A percentile compares a stretch with the other conserved stretches of the same genome.
Conservation (phyloP, 1,140 invertebrate genomes). For the Probaryconus sp. region DNA sequence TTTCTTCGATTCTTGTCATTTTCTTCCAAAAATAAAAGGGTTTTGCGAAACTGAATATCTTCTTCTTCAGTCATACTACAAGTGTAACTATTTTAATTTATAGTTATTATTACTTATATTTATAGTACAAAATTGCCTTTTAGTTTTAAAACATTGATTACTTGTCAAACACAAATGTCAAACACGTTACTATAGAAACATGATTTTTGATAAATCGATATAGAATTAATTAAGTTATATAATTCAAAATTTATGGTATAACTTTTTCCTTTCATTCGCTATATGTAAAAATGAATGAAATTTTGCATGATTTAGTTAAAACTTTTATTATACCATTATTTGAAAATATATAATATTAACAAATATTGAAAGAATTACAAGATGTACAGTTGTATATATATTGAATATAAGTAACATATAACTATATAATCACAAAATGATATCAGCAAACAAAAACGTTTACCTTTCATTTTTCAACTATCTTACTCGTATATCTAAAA, state of each 20-base stretch:
- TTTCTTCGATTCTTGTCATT: conserved; percentile 72
- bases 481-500: too few species aligned
- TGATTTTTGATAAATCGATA: conserved; percentile 17
- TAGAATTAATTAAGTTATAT: too few species aligned
- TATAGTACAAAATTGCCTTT: neutral
- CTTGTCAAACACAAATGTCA: conserved; percentile 8
- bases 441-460: too few species aligned
- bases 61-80: conserved; percentile 58
- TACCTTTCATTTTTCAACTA: too few species aligned
- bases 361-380: conserved; percentile 10
- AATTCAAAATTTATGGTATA: too few species aligned
- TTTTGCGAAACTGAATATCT: conserved; percentile 63
- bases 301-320: conserved; percentile 5
- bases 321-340: conserved; percentile 21
- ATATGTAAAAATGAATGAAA: conserved; percentile 4
- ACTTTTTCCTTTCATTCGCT: too few species aligned
- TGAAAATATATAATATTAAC: conserved; percentile 17
- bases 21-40: conserved; percentile 68
- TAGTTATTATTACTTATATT: conserved; percentile 7
- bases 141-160: neutral
- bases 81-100: too few species aligned
- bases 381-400: conserved; percentile 9
- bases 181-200: conserved; percentile 32
- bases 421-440: conserved; percentile 17
- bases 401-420: conserved; percentile 20